These are phyloP conservation scores for Coturnix japonica DNA, from an alignment of 2,113 vertebrate genomes.

Conservation along the genomic window DNA sequence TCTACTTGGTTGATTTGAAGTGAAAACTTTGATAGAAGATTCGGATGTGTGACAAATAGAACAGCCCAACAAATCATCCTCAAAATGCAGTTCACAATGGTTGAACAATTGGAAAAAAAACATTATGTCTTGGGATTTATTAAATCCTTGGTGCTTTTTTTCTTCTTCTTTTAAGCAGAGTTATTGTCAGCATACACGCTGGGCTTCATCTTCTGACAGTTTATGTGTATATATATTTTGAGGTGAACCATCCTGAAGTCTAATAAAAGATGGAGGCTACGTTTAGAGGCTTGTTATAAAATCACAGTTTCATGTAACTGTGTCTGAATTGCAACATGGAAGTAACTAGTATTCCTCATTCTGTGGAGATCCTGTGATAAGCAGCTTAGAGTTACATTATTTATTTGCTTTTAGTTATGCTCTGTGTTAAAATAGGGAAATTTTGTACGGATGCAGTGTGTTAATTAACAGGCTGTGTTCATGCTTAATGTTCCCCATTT, in stretches of 20 bases:
- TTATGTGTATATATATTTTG: background rate
- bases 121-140: background rate
- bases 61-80: background rate
- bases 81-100: background rate
- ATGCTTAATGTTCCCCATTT: background rate
- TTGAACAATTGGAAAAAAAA: background rate
- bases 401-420: background rate
- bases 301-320: background rate
- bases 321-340: background rate
- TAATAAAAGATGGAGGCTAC: background rate
- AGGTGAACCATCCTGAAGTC: background rate
- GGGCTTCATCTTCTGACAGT: background rate
- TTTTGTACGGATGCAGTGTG: background rate
- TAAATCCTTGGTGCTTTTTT: background rate
- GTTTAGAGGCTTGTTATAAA: background rate
- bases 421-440: background rate
- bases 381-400: background rate
- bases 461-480: background rate
- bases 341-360: background rate
- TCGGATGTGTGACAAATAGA: background rate
- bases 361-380: background rate
- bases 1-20: background rate
- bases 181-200: background rate
- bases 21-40: background rate
- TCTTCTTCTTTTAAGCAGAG: background rate